Evolutionary conservation across 2,888 invertebrate species (phyloP).

Genomic region (Penaeus monodon): DNA sequence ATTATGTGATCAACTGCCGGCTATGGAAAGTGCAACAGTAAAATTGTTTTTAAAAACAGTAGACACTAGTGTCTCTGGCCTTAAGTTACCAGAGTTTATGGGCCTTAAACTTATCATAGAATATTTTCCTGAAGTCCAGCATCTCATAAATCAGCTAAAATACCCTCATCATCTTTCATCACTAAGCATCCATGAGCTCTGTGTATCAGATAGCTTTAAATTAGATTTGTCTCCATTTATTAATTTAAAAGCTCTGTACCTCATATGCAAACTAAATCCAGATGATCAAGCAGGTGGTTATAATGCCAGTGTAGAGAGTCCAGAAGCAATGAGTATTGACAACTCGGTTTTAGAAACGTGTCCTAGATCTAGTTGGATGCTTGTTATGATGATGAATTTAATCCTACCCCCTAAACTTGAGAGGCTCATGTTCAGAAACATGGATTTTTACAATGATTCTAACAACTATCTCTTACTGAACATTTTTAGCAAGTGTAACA

Average conservation of each 20-base stretch:
- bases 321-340: constrained; percentile 1
- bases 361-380: constrained; percentile 25
- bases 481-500: constrained; percentile 1
- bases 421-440: constrained; percentile 44
- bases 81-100: constrained; percentile 4
- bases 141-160: constrained; percentile 10
- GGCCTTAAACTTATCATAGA: constrained; percentile 9
- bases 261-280: constrained; percentile 23
- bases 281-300: not conserved
- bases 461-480: constrained; percentile 28
- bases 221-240: constrained; percentile 23
- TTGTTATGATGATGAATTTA: not conserved
- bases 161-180: not conserved
- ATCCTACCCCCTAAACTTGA: constrained; percentile 16
- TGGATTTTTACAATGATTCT: constrained; percentile 31
- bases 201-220: constrained; percentile 18
- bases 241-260: constrained; percentile 12
- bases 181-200: constrained; percentile 38
- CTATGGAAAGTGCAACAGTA: constrained; percentile 12
- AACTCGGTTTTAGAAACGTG: not conserved
- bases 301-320: not conserved
- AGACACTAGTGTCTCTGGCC: not conserved
- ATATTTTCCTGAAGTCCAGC: constrained; percentile 32
- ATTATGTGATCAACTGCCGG: not conserved
- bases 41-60: constrained; percentile 6